Evolutionary conservation across 2,888 invertebrate genomes (phyloP), one percentile per base, ranked within the genome.

Genomic region (Pycnomerus fuliginosus): DNA sequence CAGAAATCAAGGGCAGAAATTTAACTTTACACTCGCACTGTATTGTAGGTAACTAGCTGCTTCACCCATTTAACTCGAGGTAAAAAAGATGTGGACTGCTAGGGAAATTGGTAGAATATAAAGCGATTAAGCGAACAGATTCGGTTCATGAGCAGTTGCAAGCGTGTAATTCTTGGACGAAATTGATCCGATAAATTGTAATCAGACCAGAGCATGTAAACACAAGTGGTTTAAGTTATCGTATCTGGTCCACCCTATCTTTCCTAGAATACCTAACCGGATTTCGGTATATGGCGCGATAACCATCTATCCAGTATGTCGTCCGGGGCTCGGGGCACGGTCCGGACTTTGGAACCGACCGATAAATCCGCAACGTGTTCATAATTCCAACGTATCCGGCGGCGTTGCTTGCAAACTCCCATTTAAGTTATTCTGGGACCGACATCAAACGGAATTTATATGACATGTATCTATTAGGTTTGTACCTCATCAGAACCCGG

Each of bases 381-480:
- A 47, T 46, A 47, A 47, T 47, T 39, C 35, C 35, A 24, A n/a
- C 33, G 23, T 42, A 24, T 13, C 47, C 30, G 23, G 29, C 10
- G 38, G 42, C 42, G 30, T 43, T 28, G 13, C 35, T 33, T 33
- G 29, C 41, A 37, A 46, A 46, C 46, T 50, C 34, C 41, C 48
- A 44, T 53, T 48, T 46, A 46, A 48, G 34, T 53, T 51, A 53
- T 53, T 43, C 48, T 37, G 44, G 48, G 28, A 39, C 48, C 46
- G 50, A 44, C 48, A 53, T 53, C 53, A 52, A 54, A 54, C 41
- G 32, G 52, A 52, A 50, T 50, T 54, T 47, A 52, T 50, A 45
- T 38, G 53, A 55, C 51, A 42, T 51, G 44, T 55, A 55, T 53
- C 51, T 55, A 55, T 55, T 52, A 53, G 42, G 50, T 55, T 53